These are phyloP conservation scores for Heterocephalus glaber DNA, from an alignment of 2,113 vertebrate species.

Conservation along the genomic window DNA sequence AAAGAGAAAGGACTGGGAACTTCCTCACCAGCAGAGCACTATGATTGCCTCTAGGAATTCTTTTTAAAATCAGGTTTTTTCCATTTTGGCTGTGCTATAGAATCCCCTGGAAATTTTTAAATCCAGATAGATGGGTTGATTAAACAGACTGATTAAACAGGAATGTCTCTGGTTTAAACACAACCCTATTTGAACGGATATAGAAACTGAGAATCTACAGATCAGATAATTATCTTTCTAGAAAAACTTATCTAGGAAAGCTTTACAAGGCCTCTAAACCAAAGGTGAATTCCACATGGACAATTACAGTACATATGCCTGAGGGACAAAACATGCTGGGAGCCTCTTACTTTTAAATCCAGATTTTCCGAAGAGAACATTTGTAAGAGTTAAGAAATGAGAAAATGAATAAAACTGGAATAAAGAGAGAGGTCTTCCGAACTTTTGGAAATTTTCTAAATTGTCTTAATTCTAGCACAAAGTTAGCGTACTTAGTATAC, in stretches of 20 bases:
- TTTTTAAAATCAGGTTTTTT: neutral
- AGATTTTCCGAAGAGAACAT: neutral
- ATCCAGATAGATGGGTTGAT: neutral
- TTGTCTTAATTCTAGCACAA: neutral
- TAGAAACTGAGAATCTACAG: neutral
- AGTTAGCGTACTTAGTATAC: neutral
- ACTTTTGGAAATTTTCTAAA: neutral
- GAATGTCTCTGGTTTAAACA: neutral
- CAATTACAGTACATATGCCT: neutral
- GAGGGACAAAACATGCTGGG: rapidly evolving
- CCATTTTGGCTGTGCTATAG: neutral
- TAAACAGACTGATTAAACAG: neutral
- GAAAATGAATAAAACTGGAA: neutral
- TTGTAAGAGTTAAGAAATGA: neutral
- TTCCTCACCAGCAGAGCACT: neutral
- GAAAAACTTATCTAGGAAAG: neutral
- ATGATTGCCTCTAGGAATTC: neutral
- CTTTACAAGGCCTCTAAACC: neutral
- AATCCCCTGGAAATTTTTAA: neutral
- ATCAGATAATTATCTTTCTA: neutral
- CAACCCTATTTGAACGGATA: neutral
- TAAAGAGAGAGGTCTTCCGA: neutral
- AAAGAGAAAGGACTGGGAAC: neutral
- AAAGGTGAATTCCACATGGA: neutral
- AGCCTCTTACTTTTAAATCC: neutral